phyloP scores from a whole-genome alignment of 1,140 invertebrate species.

The Leguminivora glycinivorella region DNA sequence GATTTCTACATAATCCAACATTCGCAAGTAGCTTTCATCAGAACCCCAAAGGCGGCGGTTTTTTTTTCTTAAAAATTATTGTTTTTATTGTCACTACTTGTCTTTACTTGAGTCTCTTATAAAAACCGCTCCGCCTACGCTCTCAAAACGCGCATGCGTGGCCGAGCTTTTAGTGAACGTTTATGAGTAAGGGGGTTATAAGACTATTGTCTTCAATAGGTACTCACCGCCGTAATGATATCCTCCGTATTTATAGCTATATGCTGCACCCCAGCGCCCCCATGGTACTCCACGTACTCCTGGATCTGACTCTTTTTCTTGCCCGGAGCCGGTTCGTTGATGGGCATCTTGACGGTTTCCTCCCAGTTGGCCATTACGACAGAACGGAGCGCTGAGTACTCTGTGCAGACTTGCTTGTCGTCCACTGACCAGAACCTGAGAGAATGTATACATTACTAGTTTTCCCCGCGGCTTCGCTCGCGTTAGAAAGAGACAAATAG shows the following conservation, averaged over 20 bases:
- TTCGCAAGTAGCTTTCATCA: too few species aligned
- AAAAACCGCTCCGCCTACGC: too few species aligned
- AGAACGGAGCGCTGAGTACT: conserved; percentile 96
- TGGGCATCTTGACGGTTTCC: conserved; percentile 98
- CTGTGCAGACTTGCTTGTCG: conserved; percentile 96
- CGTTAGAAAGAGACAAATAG: too few species aligned
- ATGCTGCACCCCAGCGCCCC: conserved; percentile 98
- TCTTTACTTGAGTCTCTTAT: too few species aligned
- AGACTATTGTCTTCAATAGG: neutral
- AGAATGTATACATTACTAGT: neutral
- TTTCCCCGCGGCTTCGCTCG: too few species aligned
- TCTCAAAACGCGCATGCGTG: too few species aligned
- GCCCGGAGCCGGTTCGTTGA: conserved; percentile 98
- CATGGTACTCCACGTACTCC: conserved; percentile 99
- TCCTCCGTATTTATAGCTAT: conserved; percentile 97
- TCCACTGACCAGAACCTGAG: conserved; percentile 98
- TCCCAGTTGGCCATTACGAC: conserved; percentile 99
- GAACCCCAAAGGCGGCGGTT: too few species aligned
- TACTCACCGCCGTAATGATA: conserved; percentile 90
- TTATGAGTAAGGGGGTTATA: too few species aligned
- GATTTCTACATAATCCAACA: too few species aligned
- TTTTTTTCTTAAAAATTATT: too few species aligned
- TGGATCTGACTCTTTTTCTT: conserved; percentile 98
- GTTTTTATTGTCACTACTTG: too few species aligned
- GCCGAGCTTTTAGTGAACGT: too few species aligned